These are phyloP conservation scores for Bombyx mori DNA, from an alignment of 1,140 invertebrate genomes.

Conservation along the genomic window DNA sequence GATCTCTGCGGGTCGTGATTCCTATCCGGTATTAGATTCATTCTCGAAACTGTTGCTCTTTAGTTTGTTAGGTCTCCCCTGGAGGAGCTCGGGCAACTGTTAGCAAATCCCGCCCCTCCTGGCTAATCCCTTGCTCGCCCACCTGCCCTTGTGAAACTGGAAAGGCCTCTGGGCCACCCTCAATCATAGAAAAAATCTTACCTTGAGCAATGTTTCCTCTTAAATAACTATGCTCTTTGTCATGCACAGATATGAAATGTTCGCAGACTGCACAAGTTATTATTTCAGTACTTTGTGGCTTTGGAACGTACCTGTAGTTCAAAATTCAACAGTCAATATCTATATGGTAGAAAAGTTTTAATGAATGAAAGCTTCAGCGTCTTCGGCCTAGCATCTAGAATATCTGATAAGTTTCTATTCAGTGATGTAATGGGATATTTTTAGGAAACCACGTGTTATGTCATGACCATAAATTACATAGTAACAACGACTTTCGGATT, in stretches of 20 bases:
- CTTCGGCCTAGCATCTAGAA: background rate
- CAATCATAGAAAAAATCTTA: slow-evolving; percentile 9
- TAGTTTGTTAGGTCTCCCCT: too few species aligned
- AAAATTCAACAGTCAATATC: background rate
- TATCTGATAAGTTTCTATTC: background rate
- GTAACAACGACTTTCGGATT: too few species aligned
- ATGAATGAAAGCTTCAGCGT: background rate
- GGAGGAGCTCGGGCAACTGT: too few species aligned
- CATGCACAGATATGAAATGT: slow-evolving; percentile 27
- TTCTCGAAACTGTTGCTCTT: too few species aligned
- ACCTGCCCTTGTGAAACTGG: too few species aligned
- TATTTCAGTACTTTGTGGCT: background rate
- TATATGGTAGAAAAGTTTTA: background rate
- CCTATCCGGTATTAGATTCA: too few species aligned
- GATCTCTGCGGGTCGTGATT: too few species aligned
- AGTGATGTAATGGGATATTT: background rate
- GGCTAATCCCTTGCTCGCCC: too few species aligned
- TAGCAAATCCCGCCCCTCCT: too few species aligned
- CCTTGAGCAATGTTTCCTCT: slow-evolving; percentile 34
- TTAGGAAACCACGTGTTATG: background rate
- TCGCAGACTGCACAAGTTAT: slow-evolving; percentile 15
- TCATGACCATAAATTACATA: background rate
- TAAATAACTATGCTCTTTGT: slow-evolving; percentile 36
- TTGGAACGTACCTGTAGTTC: background rate
- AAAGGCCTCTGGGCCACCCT: too few species aligned